Evolutionary conservation across 2,888 invertebrate genomes (phyloP).

Genomic region (Ochlodes sylvanus): DNA sequence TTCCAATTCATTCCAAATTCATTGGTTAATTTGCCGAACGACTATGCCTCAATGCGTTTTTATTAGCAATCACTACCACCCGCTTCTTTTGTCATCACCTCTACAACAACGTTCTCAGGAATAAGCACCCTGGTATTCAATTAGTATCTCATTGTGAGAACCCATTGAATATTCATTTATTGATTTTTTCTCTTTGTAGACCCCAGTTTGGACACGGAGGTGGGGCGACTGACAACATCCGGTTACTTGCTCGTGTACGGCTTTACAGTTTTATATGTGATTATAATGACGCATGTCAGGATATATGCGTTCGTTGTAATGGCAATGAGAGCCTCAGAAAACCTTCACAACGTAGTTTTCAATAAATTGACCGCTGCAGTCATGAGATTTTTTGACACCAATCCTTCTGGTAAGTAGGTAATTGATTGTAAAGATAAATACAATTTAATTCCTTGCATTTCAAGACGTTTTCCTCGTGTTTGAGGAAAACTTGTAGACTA

Average conservation of each 20-base stretch:
- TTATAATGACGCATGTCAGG: slow-evolving; percentile 78
- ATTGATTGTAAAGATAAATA: background rate
- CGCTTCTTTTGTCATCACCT: too few relatives aligned
- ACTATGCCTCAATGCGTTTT: too few relatives aligned
- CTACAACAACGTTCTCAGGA: too few relatives aligned
- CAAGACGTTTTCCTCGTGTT: background rate
- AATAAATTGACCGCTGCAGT: slow-evolving; percentile 87
- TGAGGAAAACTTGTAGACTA: too few relatives aligned
- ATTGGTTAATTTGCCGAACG: too few relatives aligned
- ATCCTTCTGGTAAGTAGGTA: slow-evolving; percentile 87
- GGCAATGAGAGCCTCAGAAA: slow-evolving; percentile 87
- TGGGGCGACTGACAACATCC: slow-evolving; percentile 65
- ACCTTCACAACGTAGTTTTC: slow-evolving; percentile 91
- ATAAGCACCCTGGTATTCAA: too few relatives aligned
- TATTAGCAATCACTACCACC: too few relatives aligned
- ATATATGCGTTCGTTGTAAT: slow-evolving; percentile 86
- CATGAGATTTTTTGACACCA: slow-evolving; percentile 91
- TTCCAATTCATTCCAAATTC: too few relatives aligned
- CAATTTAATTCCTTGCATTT: background rate
- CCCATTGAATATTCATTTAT: too few relatives aligned
- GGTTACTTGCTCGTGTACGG: slow-evolving; percentile 70
- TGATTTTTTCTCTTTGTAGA: slow-evolving; percentile 18
- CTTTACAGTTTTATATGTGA: slow-evolving; percentile 63
- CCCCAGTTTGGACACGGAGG: slow-evolving; percentile 51
- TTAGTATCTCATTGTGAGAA: too few relatives aligned